Conservation (phyloP, 2,113 vertebrate genomes). For the Eupsittula cactorum region DNA sequence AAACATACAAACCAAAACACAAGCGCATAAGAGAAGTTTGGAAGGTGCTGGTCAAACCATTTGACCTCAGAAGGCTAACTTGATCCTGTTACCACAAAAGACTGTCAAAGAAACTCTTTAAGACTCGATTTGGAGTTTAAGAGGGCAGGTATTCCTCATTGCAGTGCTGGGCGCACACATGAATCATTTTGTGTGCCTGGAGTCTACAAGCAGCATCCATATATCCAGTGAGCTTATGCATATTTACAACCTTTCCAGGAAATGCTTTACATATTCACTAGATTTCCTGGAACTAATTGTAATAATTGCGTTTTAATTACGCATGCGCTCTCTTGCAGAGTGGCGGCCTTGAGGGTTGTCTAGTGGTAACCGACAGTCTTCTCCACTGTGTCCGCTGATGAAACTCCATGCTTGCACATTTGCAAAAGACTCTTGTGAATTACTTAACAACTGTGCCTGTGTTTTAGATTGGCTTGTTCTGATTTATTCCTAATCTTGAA, state of each 20-base stretch:
- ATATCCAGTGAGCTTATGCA: not conserved
- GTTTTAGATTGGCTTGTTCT: not conserved
- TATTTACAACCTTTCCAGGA: not conserved
- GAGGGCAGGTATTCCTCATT: not conserved
- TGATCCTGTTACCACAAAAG: not conserved
- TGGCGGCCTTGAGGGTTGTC: not conserved
- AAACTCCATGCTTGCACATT: not conserved
- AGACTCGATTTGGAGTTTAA: not conserved
- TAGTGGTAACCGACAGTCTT: not conserved
- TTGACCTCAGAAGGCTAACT: not conserved
- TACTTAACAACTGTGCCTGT: not conserved
- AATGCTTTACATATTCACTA: not conserved
- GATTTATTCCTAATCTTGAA: not conserved
- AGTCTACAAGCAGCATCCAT: not conserved
- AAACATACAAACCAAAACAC: not conserved
- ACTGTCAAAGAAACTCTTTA: not conserved
- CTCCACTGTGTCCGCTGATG: not conserved
- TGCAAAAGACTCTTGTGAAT: not conserved
- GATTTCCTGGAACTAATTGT: not conserved
- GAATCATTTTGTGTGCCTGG: not conserved
- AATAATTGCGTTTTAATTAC: not conserved
- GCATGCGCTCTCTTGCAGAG: not conserved
- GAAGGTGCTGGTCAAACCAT: not conserved
- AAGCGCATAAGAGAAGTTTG: not conserved
- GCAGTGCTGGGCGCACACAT: not conserved